Evolutionary conservation across 1,140 invertebrate species (phyloP).

Genomic region (Drosophila pseudoobscura): DNA sequence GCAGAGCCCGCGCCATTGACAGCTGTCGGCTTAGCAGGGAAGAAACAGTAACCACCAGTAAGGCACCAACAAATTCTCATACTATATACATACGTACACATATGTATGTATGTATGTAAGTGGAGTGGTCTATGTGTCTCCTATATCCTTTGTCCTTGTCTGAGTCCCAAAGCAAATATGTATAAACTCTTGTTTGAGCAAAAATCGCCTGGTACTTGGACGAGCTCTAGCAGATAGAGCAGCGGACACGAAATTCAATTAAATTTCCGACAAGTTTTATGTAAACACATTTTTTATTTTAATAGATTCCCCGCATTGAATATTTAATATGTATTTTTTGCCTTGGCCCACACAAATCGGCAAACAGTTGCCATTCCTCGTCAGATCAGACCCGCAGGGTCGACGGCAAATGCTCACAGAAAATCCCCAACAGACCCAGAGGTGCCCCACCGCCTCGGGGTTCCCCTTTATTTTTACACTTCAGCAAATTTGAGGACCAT

Average conservation of each 20-base stretch:
- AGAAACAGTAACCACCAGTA: slow-evolving; percentile 3
- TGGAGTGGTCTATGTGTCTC: slow-evolving; percentile 12
- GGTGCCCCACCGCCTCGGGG: not conserved
- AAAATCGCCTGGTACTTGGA: slow-evolving; percentile 23
- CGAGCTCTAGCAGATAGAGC: slow-evolving; percentile 30
- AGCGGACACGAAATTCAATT: slow-evolving; percentile 48
- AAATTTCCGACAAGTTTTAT: slow-evolving; percentile 45
- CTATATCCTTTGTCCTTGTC: slow-evolving; percentile 5
- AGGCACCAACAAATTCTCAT: slow-evolving; percentile 35
- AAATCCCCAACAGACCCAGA: not conserved
- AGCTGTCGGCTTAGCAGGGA: slow-evolving; percentile 48
- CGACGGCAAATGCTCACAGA: not conserved
- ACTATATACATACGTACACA: slow-evolving; percentile 5
- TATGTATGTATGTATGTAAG: slow-evolving; percentile 7
- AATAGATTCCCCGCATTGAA: slow-evolving; percentile 22
- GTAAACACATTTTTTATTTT: slow-evolving; percentile 46
- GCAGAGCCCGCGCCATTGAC: slow-evolving; percentile 45
- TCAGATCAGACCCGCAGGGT: slow-evolving; percentile 2
- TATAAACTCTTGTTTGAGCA: slow-evolving; percentile 27
- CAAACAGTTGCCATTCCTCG: not conserved
- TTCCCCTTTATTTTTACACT: slow-evolving; percentile 46
- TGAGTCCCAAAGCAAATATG: slow-evolving; percentile 33
- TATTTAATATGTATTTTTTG: slow-evolving; percentile 37
- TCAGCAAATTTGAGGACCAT: slow-evolving; percentile 35
- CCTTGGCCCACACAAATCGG: not conserved